Evolutionary conservation across 1,140 invertebrate species (phyloP), one percentile per base, ranked within the genome.

Genomic region (Psix sp.): DNA sequence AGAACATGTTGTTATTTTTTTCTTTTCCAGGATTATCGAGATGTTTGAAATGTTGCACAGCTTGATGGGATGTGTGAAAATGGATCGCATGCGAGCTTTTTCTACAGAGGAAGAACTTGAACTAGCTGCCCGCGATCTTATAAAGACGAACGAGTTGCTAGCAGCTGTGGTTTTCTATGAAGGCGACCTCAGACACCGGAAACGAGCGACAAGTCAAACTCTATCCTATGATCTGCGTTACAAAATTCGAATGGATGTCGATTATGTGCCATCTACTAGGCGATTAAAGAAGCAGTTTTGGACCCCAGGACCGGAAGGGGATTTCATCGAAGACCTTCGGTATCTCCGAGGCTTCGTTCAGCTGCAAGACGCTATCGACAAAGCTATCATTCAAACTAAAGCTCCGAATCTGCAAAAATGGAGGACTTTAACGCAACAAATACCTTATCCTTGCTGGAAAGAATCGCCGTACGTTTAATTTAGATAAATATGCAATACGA

Each of bases 311-410:
- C 91, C 91, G 0, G 89, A 91, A 57, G 83, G 83, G 1, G 89
- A 84, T 65, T 92, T 92, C 80, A 76, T 92, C 5, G 88, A 91
- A 35, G 87, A 92, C 76, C 85, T 92, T 59, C 88, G 91, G 15
- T 92, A 92, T 75, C 88, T 92, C 77, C 87, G 91, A 0, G 91
- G 91, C 0, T 92, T 92, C 72, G 84, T 92, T 1, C 91, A 92
- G 72, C 86, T 92, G 5, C 91, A 91, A 74, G 91, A 92, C 56
- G 85, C 90, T 5, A 85, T 92, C 6, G 91, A 92, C 75, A 86
- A 88, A 36, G 90, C 90, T 5, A 91, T 92, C 9, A 88, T 92
- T 11, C 82, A 88, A 40, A 60, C 86, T 0, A 84, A 87, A 40
- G 75, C 80, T 3, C 83, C 83, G 9, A 79, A 38, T 14, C 38